Percentiles rank a stretch among this genome's conserved stretches.
Conservation (phyloP, 2,888 invertebrate genomes). For the Drosophila demipolita region DNA sequence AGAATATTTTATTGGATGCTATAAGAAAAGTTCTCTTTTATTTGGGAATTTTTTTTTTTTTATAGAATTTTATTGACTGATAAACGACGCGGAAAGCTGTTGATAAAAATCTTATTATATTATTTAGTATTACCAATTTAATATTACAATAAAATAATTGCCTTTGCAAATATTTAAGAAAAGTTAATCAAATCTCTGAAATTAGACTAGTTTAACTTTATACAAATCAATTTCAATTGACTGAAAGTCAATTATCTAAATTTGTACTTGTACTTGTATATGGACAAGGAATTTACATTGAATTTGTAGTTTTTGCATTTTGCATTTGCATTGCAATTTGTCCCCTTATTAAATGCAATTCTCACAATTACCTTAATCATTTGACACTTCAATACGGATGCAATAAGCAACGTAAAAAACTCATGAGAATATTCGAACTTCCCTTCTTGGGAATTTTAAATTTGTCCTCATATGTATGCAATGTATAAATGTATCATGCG, state of each 20-base stretch:
- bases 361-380: constrained; percentile 21
- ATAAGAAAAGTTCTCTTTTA: neutral
- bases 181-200: neutral
- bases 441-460: constrained; percentile 13
- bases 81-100: neutral
- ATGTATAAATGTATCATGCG: constrained; percentile 12
- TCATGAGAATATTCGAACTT: constrained; percentile 19
- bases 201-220: neutral
- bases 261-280: too few species aligned
- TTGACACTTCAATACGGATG: constrained; percentile 40
- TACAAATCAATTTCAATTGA: neutral
- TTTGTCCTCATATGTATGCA: constrained; percentile 10
- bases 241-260: too few species aligned
- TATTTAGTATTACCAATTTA: neutral
- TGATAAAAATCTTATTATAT: neutral
- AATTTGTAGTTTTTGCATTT: too few species aligned
- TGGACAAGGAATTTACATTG: neutral
- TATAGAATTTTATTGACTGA: neutral
- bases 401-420: constrained; percentile 14
- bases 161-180: neutral
- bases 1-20: neutral
- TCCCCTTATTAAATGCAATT: neutral
- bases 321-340: neutral
- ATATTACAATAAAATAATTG: neutral
- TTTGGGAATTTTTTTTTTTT: neutral